Conservation (phyloP, 2,797 vertebrate genomes). For the Brachyalestes nurse region DNA sequence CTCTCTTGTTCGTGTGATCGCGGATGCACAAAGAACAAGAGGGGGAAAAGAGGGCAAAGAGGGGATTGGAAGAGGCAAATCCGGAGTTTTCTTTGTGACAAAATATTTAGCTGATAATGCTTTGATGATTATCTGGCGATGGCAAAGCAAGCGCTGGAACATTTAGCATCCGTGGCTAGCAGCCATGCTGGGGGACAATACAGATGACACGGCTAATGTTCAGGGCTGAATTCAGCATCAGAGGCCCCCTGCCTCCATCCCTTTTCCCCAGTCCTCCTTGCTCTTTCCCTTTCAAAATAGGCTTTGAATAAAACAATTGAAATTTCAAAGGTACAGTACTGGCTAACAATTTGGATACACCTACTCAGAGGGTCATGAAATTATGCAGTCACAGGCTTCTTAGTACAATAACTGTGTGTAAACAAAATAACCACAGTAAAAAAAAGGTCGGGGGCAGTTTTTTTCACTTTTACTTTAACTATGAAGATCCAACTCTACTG, state of each 20-base stretch:
- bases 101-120: not conserved
- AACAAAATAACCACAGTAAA: too few species aligned
- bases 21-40: conserved; percentile 55
- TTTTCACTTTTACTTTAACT: too few species aligned
- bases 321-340: not conserved
- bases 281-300: not conserved
- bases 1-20: not conserved
- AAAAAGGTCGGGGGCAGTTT: too few species aligned
- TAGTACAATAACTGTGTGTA: too few species aligned
- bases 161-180: not conserved
- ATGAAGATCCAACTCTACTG: too few species aligned
- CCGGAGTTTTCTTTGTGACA: not conserved
- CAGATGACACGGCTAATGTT: conserved; percentile 22
- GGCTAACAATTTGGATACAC: not conserved
- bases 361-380: not conserved
- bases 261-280: too few species aligned
- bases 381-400: too few species aligned
- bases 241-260: not conserved
- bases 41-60: conserved; percentile 39
- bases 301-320: not conserved
- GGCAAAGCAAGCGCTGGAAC: not conserved
- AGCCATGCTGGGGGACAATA: not conserved
- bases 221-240: not conserved
- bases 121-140: not conserved
- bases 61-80: conserved; percentile 46